A percentile compares a stretch with the other conserved stretches of the same genome.
phyloP scores from a whole-genome alignment of 2,797 vertebrate species.

The Podarcis siculus region DNA sequence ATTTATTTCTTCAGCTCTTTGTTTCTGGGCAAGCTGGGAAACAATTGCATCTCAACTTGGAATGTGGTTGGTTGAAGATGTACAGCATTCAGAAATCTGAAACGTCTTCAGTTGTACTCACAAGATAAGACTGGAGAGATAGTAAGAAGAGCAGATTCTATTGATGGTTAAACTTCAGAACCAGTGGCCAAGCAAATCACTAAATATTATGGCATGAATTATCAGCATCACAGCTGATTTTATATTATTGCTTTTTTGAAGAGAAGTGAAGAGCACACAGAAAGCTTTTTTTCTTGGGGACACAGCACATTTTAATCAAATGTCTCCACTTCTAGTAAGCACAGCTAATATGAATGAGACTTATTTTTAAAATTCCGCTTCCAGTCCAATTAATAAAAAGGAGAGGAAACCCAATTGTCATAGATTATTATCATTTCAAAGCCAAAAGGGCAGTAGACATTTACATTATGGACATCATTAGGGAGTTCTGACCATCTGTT shows the following conservation, averaged over 20 bases:
- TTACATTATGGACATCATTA: background rate
- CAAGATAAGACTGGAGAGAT: background rate
- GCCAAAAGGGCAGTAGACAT: background rate
- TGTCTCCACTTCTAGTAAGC: background rate
- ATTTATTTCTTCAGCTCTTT: background rate
- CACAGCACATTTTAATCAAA: background rate
- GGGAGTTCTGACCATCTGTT: background rate
- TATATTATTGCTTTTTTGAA: too few species aligned
- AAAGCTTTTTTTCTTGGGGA: background rate
- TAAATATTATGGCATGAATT: background rate
- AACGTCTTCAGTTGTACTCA: background rate
- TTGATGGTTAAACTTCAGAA: background rate
- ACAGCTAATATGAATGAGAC: background rate
- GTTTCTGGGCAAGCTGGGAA: background rate
- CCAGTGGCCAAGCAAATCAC: background rate
- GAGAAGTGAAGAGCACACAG: background rate
- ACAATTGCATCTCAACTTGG: background rate
- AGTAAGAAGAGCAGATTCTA: background rate
- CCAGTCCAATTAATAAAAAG: background rate
- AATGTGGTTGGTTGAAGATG: background rate
- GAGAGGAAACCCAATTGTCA: background rate
- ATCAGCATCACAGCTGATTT: background rate
- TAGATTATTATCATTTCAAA: background rate
- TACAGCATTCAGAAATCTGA: background rate
- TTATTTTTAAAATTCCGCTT: background rate